Percentiles rank a stretch among this genome's conserved stretches.
phyloP scores from a whole-genome alignment of 2,113 vertebrate species.

The Trogon surrucura region DNA sequence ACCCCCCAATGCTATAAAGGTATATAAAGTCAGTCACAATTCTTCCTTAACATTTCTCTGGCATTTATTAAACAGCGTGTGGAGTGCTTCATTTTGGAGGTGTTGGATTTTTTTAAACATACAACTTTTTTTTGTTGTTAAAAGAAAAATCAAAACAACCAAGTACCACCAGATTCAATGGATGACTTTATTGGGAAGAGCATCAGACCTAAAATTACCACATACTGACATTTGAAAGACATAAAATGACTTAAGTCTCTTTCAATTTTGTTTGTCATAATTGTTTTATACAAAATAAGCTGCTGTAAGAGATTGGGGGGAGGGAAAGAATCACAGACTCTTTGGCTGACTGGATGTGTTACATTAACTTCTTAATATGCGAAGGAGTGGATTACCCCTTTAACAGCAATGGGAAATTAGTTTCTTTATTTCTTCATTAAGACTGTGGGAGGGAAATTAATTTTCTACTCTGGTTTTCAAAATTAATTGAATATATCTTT shows the following conservation, averaged over 20 bases:
- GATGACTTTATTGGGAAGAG: not conserved
- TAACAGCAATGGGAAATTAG: slow-evolving; percentile 78
- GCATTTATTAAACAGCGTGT: not conserved
- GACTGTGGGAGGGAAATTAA: slow-evolving; percentile 81
- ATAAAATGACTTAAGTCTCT: not conserved
- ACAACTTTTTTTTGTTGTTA: not conserved
- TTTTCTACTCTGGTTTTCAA: slow-evolving; percentile 70
- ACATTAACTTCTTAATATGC: slow-evolving; percentile 78
- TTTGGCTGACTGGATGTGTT: slow-evolving; percentile 72
- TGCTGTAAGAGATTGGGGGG: not conserved
- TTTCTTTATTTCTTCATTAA: slow-evolving; percentile 83
- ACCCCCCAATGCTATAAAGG: not conserved
- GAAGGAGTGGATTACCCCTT: slow-evolving; percentile 75
- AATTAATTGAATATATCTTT: slow-evolving; percentile 82
- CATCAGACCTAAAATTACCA: not conserved
- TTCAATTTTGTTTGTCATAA: slow-evolving; percentile 17
- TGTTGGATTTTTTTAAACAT: not conserved
- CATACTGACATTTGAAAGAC: not conserved
- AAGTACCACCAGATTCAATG: not conserved
- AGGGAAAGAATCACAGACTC: slow-evolving; percentile 14
- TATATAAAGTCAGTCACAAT: not conserved
- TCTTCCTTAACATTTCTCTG: not conserved
- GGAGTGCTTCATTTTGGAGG: too few relatives aligned
- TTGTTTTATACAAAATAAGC: slow-evolving; percentile 32
- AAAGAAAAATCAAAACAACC: not conserved